Evolutionary conservation across 2,888 invertebrate genomes (phyloP), one percentile per base, ranked within the genome.

Genomic region (Lasioglossum oenotherae): DNA sequence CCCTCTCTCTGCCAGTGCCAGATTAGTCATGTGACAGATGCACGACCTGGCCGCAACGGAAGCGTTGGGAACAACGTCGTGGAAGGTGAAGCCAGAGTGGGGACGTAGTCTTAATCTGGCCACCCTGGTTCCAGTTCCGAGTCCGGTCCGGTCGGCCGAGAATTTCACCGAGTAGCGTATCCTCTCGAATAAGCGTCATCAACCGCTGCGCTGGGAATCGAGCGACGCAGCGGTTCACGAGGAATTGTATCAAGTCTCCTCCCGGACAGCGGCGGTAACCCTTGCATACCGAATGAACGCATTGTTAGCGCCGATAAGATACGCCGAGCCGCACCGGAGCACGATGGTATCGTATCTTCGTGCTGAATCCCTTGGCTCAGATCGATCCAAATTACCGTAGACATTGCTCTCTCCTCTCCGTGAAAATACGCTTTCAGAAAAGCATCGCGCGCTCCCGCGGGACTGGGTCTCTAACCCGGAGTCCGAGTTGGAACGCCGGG

Each of bases 221-320:
- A 41, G 38, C 23, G 16, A 23, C 60, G 60, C 60, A 23, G n/a
- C 38, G 67, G 78, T 80, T 78, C 84, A 49, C 67, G 67, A 69
- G 83, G 88, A 85, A 90, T 87, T 81, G 84, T 78, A 86, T 88
- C 87, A 84, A 41, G 85, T 73, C 74, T 46, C n/a, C 71, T 53
- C 74, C 84, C 41, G 82, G 81, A 71, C 81, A 77, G 78, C 46
- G 88, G 78, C 46, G 88, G 78, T 90, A 88, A 87, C 77, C 81
- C 84, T 84, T 83, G 89, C 87, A 89, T 87, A 89, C 84, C 80
- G 69, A 89, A 89, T 87, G 84, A 88, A 89, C 84, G 89, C 87
- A 84, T 87, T 80, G 89, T 89, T 84, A 64, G 38, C 27, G 10
- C 44, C 35, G 77, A 27, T 73, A 80, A 49, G 35, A 71, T 78